A percentile compares a stretch with the other conserved stretches of the same genome.
Evolutionary conservation across 2,113 vertebrate species (phyloP).

Genomic region (Cheirogaleus medius): DNA sequence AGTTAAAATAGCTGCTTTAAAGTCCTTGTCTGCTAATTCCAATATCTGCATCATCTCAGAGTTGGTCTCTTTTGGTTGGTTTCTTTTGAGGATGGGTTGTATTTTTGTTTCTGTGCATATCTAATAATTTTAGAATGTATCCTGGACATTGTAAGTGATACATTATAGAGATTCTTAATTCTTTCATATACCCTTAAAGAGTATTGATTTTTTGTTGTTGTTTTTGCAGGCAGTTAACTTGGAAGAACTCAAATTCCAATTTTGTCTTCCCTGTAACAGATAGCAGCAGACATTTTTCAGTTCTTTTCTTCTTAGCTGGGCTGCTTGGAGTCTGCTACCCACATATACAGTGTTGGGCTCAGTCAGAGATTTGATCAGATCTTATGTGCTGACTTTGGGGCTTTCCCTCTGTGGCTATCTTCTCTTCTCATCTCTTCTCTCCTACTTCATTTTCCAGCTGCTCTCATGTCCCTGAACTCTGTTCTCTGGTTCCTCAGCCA

Average conservation of each 20-base stretch:
- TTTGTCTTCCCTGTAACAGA: conserved; percentile 2
- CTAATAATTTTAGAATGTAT: conserved; percentile 5
- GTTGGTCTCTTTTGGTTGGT: neutral
- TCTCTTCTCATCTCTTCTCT: neutral
- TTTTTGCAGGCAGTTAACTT: neutral
- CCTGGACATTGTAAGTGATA: neutral
- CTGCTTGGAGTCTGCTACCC: neutral
- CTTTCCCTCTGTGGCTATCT: neutral
- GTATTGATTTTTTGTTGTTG: neutral
- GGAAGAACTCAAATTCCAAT: neutral
- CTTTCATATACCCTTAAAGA: neutral
- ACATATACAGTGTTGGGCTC: neutral
- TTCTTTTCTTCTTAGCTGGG: neutral
- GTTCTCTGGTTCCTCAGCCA: neutral
- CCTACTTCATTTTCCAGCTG: neutral
- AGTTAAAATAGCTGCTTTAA: conserved; percentile 1
- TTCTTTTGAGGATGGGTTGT: neutral
- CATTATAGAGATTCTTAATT: conserved; percentile 1
- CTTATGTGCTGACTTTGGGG: neutral
- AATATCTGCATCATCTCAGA: neutral
- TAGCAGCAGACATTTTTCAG: neutral
- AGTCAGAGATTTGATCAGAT: neutral
- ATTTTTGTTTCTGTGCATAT: neutral
- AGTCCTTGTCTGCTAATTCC: neutral
- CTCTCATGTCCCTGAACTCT: neutral